Evolutionary conservation across 2,797 vertebrate species (phyloP).

Genomic region (Characodon lateralis): DNA sequence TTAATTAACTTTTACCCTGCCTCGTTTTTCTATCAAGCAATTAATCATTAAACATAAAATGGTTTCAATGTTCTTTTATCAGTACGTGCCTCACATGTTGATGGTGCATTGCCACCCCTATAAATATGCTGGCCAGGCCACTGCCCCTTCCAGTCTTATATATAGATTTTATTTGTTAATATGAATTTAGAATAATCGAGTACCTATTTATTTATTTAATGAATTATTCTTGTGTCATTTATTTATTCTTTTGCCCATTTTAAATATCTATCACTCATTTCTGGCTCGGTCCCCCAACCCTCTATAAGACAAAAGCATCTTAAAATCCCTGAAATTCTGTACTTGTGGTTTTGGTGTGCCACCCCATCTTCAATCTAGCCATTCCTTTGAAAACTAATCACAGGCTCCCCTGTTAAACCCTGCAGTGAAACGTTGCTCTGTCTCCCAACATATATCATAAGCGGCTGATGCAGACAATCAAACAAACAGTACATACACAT

Average conservation of each 20-base stretch:
- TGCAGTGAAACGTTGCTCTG: conserved; percentile 31
- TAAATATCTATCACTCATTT: too few species aligned
- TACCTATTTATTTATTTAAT: too few species aligned
- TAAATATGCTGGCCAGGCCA: not conserved
- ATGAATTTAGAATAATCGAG: too few species aligned
- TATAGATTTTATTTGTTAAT: too few species aligned
- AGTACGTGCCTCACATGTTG: not conserved
- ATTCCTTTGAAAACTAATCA: not conserved
- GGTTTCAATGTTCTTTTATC: not conserved
- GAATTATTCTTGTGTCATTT: too few species aligned
- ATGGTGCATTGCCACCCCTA: not conserved
- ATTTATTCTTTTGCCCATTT: too few species aligned
- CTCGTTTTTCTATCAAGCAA: not conserved
- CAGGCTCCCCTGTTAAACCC: conserved; percentile 7
- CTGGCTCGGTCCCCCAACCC: too few species aligned
- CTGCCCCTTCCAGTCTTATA: too few species aligned
- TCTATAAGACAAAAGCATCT: not conserved
- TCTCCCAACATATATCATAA: conserved; percentile 23
- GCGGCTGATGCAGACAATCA: conserved; percentile 16
- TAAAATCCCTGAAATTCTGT: not conserved
- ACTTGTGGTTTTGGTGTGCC: not conserved
- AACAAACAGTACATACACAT: conserved; percentile 15
- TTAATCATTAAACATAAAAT: not conserved
- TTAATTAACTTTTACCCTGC: not conserved
- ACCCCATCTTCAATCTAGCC: not conserved